Evolutionary conservation across 2,888 invertebrate genomes (phyloP).

Genomic region (Caenorhabditis angaria): DNA sequence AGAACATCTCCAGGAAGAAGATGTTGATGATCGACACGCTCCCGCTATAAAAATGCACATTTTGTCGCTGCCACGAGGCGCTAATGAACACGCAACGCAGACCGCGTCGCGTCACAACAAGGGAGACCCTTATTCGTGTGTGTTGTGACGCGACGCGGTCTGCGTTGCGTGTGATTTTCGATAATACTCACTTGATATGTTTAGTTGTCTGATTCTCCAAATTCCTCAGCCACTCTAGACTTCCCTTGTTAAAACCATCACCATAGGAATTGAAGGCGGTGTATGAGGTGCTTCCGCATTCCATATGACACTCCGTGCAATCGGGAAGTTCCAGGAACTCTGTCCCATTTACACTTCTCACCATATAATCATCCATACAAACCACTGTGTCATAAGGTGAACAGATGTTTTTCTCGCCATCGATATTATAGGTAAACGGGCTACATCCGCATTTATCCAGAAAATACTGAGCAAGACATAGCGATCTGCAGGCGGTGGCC

Average conservation of each 20-base stretch:
- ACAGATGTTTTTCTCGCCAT: slow-evolving; percentile 47
- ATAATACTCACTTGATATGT: background rate
- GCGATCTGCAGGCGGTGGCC: slow-evolving; percentile 41
- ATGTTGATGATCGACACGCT: slow-evolving; percentile 63
- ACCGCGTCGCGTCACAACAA: too few species aligned
- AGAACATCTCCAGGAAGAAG: slow-evolving; percentile 67
- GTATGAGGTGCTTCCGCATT: slow-evolving; percentile 59
- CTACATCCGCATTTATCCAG: slow-evolving; percentile 47
- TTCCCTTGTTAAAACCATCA: slow-evolving; percentile 58
- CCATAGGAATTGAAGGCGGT: slow-evolving; percentile 64
- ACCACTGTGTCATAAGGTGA: slow-evolving; percentile 46
- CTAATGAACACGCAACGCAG: too few species aligned
- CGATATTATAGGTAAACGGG: slow-evolving; percentile 56
- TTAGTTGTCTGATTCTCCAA: background rate
- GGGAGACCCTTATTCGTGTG: too few species aligned
- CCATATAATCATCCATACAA: slow-evolving; percentile 47
- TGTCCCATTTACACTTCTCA: slow-evolving; percentile 13
- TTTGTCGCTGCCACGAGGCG: too few species aligned
- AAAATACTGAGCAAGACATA: slow-evolving; percentile 49
- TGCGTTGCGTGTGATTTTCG: too few species aligned
- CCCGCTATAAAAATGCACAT: slow-evolving; percentile 29
- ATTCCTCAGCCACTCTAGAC: slow-evolving; percentile 50
- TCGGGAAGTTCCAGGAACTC: slow-evolving; percentile 39
- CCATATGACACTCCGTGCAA: slow-evolving; percentile 51
- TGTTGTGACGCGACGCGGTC: too few species aligned